Percentiles rank a stretch among this genome's conserved stretches.
These are phyloP conservation scores for Chesias legatella DNA, from an alignment of 2,888 invertebrate species.

Conservation along the genomic window DNA sequence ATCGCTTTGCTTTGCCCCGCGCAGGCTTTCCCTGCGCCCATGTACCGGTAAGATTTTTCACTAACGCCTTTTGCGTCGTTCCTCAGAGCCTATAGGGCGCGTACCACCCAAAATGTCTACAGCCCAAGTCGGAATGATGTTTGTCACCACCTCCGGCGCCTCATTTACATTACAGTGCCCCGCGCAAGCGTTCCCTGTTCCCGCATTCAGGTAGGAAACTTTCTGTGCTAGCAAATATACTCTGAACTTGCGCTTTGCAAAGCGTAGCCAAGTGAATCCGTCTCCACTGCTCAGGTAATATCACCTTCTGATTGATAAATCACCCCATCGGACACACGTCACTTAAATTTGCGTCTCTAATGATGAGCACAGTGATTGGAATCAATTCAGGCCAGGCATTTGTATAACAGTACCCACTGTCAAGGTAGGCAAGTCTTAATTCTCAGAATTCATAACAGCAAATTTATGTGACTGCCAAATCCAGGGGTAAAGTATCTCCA, in stretches of 20 bases:
- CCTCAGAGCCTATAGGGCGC: constrained; percentile 69
- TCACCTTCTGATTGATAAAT: constrained; percentile 16
- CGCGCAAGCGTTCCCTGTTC: constrained; percentile 83
- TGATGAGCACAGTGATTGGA: constrained; percentile 82
- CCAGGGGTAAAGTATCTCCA: constrained; percentile 86
- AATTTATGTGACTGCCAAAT: constrained; percentile 52
- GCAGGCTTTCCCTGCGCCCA: constrained; percentile 85
- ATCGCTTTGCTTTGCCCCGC: constrained; percentile 85
- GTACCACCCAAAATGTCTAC: constrained; percentile 68
- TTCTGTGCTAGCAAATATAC: constrained; percentile 37
- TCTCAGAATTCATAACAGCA: constrained; percentile 4
- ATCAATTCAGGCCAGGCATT: constrained; percentile 67
- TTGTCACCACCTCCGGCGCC: constrained; percentile 71
- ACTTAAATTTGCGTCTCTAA: constrained; percentile 83
- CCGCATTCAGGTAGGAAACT: constrained; percentile 67
- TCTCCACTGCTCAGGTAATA: constrained; percentile 79
- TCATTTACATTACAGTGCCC: constrained; percentile 84
- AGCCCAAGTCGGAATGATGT: constrained; percentile 78
- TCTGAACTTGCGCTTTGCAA: constrained; percentile 72
- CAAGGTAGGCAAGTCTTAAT: constrained; percentile 65
- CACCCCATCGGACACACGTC: constrained; percentile 83
- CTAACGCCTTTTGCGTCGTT: constrained; percentile 54
- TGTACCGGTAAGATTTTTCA: constrained; percentile 83
- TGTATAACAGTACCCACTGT: constrained; percentile 82
- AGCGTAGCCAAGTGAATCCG: constrained; percentile 86